Conservation (phyloP, 2,797 vertebrate species). For the Zalophus californianus region DNA sequence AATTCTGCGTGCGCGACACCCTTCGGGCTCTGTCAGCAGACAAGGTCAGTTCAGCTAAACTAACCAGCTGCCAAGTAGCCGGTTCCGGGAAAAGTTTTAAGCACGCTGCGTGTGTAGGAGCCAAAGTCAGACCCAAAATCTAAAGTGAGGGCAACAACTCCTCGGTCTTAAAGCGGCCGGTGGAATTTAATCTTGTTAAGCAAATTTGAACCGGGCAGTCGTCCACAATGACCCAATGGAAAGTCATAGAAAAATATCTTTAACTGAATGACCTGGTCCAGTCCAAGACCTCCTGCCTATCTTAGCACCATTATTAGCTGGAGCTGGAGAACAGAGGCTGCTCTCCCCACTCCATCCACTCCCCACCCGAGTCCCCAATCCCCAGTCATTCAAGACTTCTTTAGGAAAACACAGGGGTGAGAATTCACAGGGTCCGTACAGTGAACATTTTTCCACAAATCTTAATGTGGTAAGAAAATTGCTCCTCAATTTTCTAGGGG, state of each 20-base stretch:
- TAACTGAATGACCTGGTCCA: slow-evolving; percentile 30
- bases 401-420: not conserved
- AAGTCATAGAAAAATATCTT: slow-evolving; percentile 66
- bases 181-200: slow-evolving; percentile 73
- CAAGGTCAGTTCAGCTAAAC: slow-evolving; percentile 44
- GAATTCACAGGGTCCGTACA: not conserved
- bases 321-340: not conserved
- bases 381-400: not conserved
- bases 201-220: slow-evolving; percentile 68
- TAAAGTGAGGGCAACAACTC: slow-evolving; percentile 41
- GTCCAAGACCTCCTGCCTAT: slow-evolving; percentile 37
- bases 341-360: not conserved
- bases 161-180: slow-evolving; percentile 63
- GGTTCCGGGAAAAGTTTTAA: not conserved
- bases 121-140: slow-evolving; percentile 55
- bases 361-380: too few relatives aligned
- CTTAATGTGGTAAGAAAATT: not conserved
- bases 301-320: not conserved
- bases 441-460: not conserved
- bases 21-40: slow-evolving; percentile 22
- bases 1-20: not conserved
- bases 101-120: not conserved
- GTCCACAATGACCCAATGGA: slow-evolving; percentile 75
- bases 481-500: not conserved
- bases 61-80: slow-evolving; percentile 33